Evolutionary conservation across 1,140 invertebrate species (phyloP).

Genomic region (Lutraria rhynchaena): DNA sequence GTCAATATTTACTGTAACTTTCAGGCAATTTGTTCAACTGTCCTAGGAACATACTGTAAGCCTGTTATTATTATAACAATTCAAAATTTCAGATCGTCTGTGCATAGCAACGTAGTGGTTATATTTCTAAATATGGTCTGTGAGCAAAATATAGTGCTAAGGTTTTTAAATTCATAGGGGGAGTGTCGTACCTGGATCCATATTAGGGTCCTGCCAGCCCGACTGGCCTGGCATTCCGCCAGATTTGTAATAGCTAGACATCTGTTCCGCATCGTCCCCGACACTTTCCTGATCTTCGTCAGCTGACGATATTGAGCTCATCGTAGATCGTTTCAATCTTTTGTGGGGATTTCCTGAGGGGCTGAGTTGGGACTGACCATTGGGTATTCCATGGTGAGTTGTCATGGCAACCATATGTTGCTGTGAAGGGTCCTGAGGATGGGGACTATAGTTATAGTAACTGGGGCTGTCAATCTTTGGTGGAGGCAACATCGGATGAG

Average conservation of each 20-base stretch:
- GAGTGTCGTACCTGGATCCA: constrained; percentile 76
- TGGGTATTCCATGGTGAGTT: constrained; percentile 77
- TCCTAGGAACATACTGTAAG: too few species aligned
- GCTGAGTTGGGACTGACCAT: constrained; percentile 75
- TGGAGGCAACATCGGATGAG: constrained; percentile 79
- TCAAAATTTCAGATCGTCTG: too few species aligned
- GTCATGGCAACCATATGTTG: constrained; percentile 67
- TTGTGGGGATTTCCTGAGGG: constrained; percentile 82
- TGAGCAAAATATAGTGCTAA: too few species aligned
- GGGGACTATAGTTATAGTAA: constrained; percentile 96
- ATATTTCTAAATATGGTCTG: too few species aligned
- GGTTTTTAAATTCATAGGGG: too few species aligned
- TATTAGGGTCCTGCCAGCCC: constrained; percentile 84
- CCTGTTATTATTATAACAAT: too few species aligned
- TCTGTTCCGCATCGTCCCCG: constrained; percentile 80
- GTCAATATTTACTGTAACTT: too few species aligned
- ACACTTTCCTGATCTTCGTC: constrained; percentile 84
- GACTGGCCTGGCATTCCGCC: constrained; percentile 84
- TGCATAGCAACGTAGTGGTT: too few species aligned
- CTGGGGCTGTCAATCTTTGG: constrained; percentile 93
- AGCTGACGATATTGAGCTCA: constrained; percentile 84
- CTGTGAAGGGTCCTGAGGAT: constrained; percentile 84
- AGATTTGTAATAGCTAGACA: constrained; percentile 85
- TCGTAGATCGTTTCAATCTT: constrained; percentile 83
- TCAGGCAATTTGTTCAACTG: too few species aligned